A percentile compares a stretch with the other conserved stretches of the same genome.
Conservation (phyloP, 2,113 vertebrate genomes). For the Lepus timidus region DNA sequence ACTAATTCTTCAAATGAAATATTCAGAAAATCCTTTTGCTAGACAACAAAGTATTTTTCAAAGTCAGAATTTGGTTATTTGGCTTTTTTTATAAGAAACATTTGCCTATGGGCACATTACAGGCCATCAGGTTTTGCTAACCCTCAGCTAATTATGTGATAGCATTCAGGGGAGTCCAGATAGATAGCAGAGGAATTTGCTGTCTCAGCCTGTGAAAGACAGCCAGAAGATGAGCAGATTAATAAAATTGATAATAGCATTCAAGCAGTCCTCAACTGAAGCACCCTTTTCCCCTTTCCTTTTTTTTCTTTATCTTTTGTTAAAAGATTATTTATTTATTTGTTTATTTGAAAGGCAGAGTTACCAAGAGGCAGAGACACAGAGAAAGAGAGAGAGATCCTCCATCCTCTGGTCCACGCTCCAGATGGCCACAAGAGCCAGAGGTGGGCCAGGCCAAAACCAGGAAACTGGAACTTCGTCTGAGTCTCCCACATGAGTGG, state of each 20-base stretch:
- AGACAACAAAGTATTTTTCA: neutral
- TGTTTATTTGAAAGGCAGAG: no score
- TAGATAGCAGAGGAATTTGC: neutral
- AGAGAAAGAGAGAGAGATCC: no score
- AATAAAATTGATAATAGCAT: neutral
- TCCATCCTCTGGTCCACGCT: no score
- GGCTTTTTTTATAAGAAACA: constrained; percentile 11
- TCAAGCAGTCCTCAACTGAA: neutral
- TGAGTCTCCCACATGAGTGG: no score
- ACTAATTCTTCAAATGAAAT: neutral
- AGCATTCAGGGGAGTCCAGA: neutral
- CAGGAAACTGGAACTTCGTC: no score
- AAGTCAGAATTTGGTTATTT: constrained; percentile 5
- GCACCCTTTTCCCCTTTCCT: neutral
- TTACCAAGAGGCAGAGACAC: no score
- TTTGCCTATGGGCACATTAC: neutral
- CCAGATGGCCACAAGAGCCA: no score
- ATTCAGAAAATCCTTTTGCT: neutral
- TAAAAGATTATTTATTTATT: no score
- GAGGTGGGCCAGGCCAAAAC: no score
- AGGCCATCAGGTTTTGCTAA: neutral
- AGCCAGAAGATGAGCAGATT: neutral
- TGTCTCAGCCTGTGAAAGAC: neutral
- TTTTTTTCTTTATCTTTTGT: no score
- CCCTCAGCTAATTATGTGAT: neutral